Conservation (phyloP, 2,797 vertebrate species). For the Aselliscus stoliczkanus region DNA sequence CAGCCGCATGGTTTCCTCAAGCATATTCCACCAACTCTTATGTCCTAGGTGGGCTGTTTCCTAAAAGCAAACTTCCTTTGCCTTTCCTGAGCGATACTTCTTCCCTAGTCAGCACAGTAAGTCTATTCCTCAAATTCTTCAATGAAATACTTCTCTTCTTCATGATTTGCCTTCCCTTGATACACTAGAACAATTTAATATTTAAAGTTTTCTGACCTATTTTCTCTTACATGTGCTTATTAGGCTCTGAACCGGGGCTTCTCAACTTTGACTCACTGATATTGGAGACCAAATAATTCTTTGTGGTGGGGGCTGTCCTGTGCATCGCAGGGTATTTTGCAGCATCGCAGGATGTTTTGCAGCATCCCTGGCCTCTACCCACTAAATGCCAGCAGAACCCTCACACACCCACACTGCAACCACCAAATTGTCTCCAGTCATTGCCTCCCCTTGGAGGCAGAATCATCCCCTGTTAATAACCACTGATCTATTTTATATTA, state of each 20-base stretch:
- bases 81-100: neutral
- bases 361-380: neutral
- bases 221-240: neutral
- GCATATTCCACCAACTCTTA: neutral
- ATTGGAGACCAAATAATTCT: neutral
- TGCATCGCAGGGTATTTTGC: neutral
- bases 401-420: neutral
- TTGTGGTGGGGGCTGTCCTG: neutral
- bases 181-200: neutral
- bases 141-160: neutral
- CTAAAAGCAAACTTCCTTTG: neutral
- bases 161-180: neutral
- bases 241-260: neutral
- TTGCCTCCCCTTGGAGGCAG: neutral
- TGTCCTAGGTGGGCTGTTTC: neutral
- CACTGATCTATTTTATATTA: neutral
- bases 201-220: constrained; percentile 3
- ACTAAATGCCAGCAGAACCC: neutral
- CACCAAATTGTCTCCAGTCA: neutral
- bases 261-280: neutral
- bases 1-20: neutral
- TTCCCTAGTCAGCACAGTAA: neutral
- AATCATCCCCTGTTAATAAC: neutral
- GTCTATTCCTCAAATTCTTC: neutral
- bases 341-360: neutral